Base-by-base conservation (phyloP, 2,888 invertebrate species). In the Daptonema setosum region DNA sequence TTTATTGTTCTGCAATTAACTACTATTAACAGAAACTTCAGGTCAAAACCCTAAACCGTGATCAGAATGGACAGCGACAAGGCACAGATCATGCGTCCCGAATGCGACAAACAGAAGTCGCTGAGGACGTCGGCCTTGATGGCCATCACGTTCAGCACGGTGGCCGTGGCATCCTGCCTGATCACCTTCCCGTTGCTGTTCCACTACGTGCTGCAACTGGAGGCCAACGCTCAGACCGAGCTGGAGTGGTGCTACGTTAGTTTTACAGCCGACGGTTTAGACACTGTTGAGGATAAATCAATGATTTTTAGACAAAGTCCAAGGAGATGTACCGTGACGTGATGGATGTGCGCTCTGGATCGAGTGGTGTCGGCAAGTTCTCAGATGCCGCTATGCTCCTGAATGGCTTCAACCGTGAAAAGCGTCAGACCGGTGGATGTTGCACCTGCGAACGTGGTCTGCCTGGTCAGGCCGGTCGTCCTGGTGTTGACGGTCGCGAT, bases 191-290 rank as follows among this genome's bases (percentile, higher is more conserved):
- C 68, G 17, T 59, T 68, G 28, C 65, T 68, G 52, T 61, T 68
- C 28, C 67, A 68, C 60, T 67, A 69, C 58, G 63, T 68, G 50
- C 68, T 69, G 60, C 68, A 67, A 8, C 61, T 68, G 55, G 68
- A 68, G 60, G 64, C 66, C 26, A 62, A 62, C 58, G 67, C 68
- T 29, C 66, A 67, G 57, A 58, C 66, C 41, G 68, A 68, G 54
- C 61, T 68, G 54, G 67, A 68, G 59, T 68, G 65, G 60, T 68
- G 68, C 55, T 68, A 67, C 60, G 65, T 65, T 11, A 50, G 57
- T 54, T n/a, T n/a, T n/a, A n/a, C n/a, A n/a, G n/a, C n/a, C n/a
- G n/a, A n/a, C n/a, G n/a, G n/a, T n/a, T n/a, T n/a, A n/a, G n/a
- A n/a, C n/a, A n/a, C n/a, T n/a, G n/a, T n/a, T n/a, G n/a, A n/a